Evolutionary conservation across 2,888 invertebrate genomes (phyloP), one percentile per base, ranked within the genome.

Genomic region (Pogonocherus hispidulus): DNA sequence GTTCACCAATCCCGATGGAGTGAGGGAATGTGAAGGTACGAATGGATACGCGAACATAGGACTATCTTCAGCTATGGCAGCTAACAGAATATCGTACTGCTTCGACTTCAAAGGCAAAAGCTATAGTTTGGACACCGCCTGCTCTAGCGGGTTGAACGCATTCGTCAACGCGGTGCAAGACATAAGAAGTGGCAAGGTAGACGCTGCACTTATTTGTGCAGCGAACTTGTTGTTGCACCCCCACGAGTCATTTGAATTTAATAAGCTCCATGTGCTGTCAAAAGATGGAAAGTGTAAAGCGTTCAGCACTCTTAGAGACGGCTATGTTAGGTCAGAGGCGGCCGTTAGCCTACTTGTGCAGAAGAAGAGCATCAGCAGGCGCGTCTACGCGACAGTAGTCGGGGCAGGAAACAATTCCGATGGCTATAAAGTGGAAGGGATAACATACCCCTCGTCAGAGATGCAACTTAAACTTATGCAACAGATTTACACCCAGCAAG

Each of bases 251-350:
- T 22, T 67, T 1, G 78, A 77, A 59, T 76, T 78, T 46, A 55
- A 59, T 14, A 63, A 62, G 35, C 59, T 78, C 1, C 74, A 74
- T 37, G 66, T 76, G 54, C 27, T 77, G 14, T 37, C 70, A 8
- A 14, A 44, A 8, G 72, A 77, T 14, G 76, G 76, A 23, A 67
- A 70, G 51, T 77, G 76, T 85, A 95, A 95, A 81, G 92, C 94
- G 49, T 98, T 98, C 82, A 97, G 98, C 85, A 91, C 91, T 71
- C 88, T 90, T 51, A 94, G 93, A 27, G 90, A 92, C 78, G 96
- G 96, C 0, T 96, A 95, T 78, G 92, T n/a, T n/a, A n/a, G n/a
- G n/a, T n/a, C n/a, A n/a, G n/a, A n/a, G n/a, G n/a, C n/a, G n/a
- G n/a, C n/a, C 3, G 90, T 89, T 2, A 90, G 91, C 0, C 81